Evolutionary conservation across 2,113 vertebrate genomes (phyloP).

Genomic region (Felis chaus): DNA sequence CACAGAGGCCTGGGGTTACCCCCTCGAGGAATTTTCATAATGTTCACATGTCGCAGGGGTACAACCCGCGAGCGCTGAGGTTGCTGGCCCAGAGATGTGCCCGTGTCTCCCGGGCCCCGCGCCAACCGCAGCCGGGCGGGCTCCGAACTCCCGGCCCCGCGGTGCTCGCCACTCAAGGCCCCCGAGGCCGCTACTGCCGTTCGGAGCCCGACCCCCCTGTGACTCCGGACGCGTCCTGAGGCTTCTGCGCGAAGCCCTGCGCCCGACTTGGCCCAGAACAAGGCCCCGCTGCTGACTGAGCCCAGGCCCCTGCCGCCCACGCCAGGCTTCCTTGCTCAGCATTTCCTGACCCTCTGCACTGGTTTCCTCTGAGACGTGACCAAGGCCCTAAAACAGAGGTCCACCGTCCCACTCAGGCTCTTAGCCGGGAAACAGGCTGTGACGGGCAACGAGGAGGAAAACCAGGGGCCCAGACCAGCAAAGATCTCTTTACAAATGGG

Average conservation of each 20-base stretch:
- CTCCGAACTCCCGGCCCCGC: background rate
- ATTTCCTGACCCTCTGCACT: background rate
- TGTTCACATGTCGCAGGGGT: background rate
- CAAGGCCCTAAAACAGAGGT: background rate
- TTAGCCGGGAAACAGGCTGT: background rate
- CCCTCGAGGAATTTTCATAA: rapidly evolving
- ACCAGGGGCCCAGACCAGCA: background rate
- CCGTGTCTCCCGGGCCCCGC: rapidly evolving
- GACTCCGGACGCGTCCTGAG: background rate
- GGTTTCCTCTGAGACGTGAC: background rate
- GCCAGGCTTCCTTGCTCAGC: rapidly evolving
- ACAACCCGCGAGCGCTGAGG: rapidly evolving
- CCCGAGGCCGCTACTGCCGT: background rate
- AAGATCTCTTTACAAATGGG: background rate
- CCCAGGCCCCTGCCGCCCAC: rapidly evolving
- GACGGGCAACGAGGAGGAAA: background rate
- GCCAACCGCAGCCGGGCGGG: rapidly evolving
- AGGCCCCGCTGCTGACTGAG: background rate
- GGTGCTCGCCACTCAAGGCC: rapidly evolving
- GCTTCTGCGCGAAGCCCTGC: background rate
- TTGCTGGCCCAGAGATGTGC: background rate
- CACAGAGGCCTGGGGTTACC: background rate
- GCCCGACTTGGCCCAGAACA: background rate
- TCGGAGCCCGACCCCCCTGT: rapidly evolving
- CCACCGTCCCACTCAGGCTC: background rate